Conservation (phyloP, 2,113 vertebrate genomes). For the Pseudopipra pipra region DNA sequence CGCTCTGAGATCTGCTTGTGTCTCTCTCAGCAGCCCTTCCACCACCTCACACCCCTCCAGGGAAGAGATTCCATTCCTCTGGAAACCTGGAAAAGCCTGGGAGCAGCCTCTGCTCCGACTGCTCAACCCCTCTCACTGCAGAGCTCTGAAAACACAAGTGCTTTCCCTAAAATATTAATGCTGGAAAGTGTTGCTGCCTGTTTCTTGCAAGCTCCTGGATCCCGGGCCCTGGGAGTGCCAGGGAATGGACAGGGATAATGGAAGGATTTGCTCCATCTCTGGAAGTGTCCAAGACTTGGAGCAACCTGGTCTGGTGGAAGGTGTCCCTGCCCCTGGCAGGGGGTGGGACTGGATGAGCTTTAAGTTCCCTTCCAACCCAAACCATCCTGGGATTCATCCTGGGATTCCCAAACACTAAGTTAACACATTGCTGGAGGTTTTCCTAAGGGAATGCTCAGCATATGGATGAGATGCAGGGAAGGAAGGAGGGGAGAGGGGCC, state of each 20-base stretch:
- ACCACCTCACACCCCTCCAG: background rate
- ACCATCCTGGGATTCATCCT: background rate
- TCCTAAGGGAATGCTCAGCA: background rate
- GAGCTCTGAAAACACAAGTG: rapidly evolving
- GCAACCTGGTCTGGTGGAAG: background rate
- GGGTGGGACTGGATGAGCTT: background rate
- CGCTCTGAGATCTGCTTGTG: rapidly evolving
- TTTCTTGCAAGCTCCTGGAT: background rate
- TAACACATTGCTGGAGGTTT: background rate
- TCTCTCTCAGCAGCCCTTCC: background rate
- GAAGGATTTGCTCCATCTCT: background rate
- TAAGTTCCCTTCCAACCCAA: background rate
- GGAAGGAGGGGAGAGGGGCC: rapidly evolving
- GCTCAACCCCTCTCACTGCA: background rate
- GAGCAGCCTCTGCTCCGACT: background rate
- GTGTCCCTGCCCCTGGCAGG: background rate
- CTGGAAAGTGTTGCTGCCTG: rapidly evolving
- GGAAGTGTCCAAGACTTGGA: background rate
- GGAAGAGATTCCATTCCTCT: background rate
- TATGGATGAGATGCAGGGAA: rapidly evolving
- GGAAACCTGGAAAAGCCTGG: background rate
- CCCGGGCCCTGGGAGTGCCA: rapidly evolving
- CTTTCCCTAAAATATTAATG: background rate
- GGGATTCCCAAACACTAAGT: rapidly evolving
- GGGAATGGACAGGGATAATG: background rate